A percentile compares a stretch with the other conserved stretches of the same genome.
Evolutionary conservation across 2,888 invertebrate species (phyloP).

Genomic region (Achlya flavicornis): DNA sequence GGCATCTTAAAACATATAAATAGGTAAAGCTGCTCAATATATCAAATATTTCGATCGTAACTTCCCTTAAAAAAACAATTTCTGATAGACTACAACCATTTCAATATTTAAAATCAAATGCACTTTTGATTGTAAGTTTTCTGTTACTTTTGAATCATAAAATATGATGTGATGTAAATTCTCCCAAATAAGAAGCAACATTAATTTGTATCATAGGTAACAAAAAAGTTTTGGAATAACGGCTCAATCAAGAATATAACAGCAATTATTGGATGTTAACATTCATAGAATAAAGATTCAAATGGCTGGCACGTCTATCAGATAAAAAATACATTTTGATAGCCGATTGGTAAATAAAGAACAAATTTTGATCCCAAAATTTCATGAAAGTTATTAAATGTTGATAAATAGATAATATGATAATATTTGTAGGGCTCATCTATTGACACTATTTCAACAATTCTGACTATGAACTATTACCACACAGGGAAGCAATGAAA

Average conservation of each 20-base stretch:
- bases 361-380: slow-evolving; percentile 76
- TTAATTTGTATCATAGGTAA: not conserved
- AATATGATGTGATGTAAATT: not conserved
- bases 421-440: not conserved
- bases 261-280: not conserved
- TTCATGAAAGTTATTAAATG: not conserved
- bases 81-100: slow-evolving; percentile 16
- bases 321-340: slow-evolving; percentile 48
- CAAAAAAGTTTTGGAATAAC: not conserved
- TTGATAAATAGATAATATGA: slow-evolving; percentile 11
- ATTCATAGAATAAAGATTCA: not conserved
- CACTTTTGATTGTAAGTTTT: not conserved
- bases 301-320: slow-evolving; percentile 9
- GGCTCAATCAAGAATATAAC: not conserved
- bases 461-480: slow-evolving; percentile 27
- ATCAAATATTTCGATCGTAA: slow-evolving; percentile 48
- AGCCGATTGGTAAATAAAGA: slow-evolving; percentile 46
- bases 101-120: not conserved
- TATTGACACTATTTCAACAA: slow-evolving; percentile 8
- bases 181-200: not conserved
- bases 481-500: slow-evolving; percentile 45
- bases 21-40: slow-evolving; percentile 81
- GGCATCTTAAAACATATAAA: slow-evolving; percentile 79
- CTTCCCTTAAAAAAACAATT: slow-evolving; percentile 40
- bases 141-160: no score